Conservation (phyloP, 2,113 vertebrate genomes). For the Setophaga kirtlandii region DNA sequence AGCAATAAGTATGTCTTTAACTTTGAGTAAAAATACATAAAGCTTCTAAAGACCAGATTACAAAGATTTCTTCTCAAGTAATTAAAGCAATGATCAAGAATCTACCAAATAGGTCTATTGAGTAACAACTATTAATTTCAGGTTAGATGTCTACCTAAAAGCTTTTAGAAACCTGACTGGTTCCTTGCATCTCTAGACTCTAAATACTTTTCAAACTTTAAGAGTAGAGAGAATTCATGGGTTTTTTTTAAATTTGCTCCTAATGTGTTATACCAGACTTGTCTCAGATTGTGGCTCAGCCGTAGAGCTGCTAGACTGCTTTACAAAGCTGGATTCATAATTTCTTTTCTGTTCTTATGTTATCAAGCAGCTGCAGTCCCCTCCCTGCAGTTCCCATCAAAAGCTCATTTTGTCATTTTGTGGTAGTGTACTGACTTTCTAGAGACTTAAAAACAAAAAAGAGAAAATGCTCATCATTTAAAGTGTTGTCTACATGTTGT, state of each 20-base stretch:
- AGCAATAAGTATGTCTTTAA: not conserved
- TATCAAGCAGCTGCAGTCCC: slow-evolving; percentile 10
- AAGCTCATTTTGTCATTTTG: not conserved
- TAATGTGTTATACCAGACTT: not conserved
- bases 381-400: not conserved
- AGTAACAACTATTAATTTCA: not conserved
- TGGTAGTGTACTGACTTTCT: not conserved
- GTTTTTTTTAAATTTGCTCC: not conserved
- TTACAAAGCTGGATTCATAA: not conserved
- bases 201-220: not conserved
- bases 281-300: not conserved
- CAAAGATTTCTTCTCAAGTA: not conserved
- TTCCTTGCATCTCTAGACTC: not conserved
- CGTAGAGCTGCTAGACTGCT: not conserved
- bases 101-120: not conserved
- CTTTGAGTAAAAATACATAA: not conserved
- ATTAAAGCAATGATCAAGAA: not conserved
- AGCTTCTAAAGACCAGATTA: not conserved
- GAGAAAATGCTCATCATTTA: not conserved
- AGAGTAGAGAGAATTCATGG: not conserved
- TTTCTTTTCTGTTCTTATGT: not conserved
- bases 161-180: not conserved
- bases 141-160: not conserved
- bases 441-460: not conserved
- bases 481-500: not conserved